A percentile compares a stretch with the other conserved stretches of the same genome.
phyloP scores from a whole-genome alignment of 2,888 invertebrate genomes.

The Glyphotaelius pellucidus region DNA sequence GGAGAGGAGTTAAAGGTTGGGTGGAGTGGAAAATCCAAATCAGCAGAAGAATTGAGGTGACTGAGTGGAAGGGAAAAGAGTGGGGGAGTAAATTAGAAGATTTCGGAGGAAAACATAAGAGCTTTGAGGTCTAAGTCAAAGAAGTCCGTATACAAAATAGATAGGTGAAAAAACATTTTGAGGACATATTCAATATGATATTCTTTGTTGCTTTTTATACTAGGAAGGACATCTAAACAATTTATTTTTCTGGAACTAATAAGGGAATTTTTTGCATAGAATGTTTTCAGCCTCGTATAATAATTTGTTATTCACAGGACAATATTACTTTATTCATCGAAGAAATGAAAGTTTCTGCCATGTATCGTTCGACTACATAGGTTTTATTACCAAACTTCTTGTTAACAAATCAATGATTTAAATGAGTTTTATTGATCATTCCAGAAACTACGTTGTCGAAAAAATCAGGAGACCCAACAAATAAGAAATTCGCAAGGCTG shows the following conservation, averaged over 20 bases:
- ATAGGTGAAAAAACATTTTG: neutral
- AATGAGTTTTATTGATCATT: neutral
- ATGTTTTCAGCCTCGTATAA: neutral
- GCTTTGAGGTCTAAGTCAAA: neutral
- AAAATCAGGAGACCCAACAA: neutral
- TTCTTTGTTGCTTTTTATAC: neutral
- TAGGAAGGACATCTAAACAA: neutral
- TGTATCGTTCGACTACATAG: neutral
- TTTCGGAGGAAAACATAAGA: neutral
- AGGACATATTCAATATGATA: neutral
- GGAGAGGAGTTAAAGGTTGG: too few species aligned
- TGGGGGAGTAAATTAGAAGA: too few species aligned
- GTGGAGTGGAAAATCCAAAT: too few species aligned
- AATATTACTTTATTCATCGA: neutral
- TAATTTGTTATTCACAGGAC: neutral
- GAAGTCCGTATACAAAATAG: neutral
- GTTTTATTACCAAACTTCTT: neutral
- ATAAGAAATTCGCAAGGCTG: slow-evolving; percentile 17
- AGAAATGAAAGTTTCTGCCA: neutral
- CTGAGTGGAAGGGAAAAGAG: too few species aligned
- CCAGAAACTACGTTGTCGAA: neutral
- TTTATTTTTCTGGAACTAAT: neutral
- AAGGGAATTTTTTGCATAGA: neutral
- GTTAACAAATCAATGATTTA: neutral
- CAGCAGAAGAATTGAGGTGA: too few species aligned